Conservation (phyloP, 2,797 vertebrate genomes). For the Lophotriccus pileatus region DNA sequence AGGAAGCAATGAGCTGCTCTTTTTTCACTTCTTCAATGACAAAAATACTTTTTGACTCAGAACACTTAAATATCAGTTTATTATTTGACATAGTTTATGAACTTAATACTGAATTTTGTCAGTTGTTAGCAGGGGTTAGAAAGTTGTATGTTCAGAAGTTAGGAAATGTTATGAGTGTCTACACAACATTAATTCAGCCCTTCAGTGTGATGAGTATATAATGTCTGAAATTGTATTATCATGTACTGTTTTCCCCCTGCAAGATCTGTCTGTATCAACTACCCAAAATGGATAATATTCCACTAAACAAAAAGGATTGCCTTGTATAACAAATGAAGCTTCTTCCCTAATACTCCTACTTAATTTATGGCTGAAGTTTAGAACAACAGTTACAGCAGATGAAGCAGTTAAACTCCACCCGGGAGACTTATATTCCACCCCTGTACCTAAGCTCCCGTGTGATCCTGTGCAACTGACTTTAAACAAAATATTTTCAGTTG, state of each 20-base stretch:
- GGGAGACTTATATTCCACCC: background rate
- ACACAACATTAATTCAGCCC: background rate
- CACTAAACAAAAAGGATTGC: background rate
- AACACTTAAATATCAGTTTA: background rate
- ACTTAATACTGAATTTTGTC: background rate
- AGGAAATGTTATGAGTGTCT: background rate
- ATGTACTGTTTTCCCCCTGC: background rate
- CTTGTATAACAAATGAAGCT: background rate
- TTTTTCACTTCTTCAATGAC: background rate
- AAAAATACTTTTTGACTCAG: background rate
- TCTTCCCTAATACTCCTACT: background rate
- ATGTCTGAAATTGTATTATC: background rate
- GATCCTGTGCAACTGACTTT: background rate
- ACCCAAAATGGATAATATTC: background rate
- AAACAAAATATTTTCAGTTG: background rate
- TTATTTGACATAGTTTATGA: background rate
- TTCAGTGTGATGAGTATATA: background rate
- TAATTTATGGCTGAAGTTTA: background rate
- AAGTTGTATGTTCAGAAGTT: background rate
- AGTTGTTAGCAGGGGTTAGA: background rate
- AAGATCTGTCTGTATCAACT: background rate
- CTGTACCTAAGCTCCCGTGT: background rate
- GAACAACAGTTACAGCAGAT: background rate
- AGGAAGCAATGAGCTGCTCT: background rate
- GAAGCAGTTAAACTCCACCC: background rate